These are phyloP conservation scores for Globia sparganii DNA, from an alignment of 2,888 invertebrate species.

Conservation along the genomic window DNA sequence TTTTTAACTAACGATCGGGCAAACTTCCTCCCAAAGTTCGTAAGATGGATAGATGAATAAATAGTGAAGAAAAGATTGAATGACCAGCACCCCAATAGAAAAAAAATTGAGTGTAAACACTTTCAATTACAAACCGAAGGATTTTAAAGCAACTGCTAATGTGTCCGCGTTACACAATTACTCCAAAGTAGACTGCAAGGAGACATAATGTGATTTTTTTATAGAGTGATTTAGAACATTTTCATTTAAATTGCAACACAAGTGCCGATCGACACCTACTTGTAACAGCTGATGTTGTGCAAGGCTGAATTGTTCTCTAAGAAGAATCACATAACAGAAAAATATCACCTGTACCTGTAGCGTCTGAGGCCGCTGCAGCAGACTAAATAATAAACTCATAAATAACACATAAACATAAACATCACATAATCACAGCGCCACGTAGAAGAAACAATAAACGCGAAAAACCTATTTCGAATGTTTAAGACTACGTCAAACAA, in stretches of 20 bases:
- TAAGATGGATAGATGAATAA: background rate
- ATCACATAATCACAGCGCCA: conserved; percentile 39
- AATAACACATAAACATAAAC: conserved; percentile 49
- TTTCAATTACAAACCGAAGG: background rate
- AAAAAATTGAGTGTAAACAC: too few species aligned
- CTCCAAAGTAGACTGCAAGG: background rate
- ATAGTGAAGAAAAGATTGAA: background rate
- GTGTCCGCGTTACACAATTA: background rate
- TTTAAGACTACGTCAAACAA: conserved; percentile 45
- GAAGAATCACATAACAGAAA: background rate
- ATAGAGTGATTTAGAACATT: background rate
- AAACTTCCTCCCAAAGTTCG: background rate
- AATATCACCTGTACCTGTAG: conserved; percentile 18
- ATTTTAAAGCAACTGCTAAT: background rate
- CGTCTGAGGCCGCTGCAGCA: conserved; percentile 28
- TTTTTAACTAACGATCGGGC: background rate
- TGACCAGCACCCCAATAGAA: background rate
- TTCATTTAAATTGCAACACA: background rate
- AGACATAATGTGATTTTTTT: background rate
- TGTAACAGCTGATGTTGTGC: background rate
- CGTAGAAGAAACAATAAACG: conserved; percentile 54
- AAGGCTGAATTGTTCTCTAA: background rate
- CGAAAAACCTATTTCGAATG: conserved; percentile 42
- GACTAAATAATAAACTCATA: conserved; percentile 60
- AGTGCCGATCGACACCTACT: background rate